These are phyloP conservation scores for Indicator maculatus DNA, from an alignment of 2,113 vertebrate species.

Conservation along the genomic window DNA sequence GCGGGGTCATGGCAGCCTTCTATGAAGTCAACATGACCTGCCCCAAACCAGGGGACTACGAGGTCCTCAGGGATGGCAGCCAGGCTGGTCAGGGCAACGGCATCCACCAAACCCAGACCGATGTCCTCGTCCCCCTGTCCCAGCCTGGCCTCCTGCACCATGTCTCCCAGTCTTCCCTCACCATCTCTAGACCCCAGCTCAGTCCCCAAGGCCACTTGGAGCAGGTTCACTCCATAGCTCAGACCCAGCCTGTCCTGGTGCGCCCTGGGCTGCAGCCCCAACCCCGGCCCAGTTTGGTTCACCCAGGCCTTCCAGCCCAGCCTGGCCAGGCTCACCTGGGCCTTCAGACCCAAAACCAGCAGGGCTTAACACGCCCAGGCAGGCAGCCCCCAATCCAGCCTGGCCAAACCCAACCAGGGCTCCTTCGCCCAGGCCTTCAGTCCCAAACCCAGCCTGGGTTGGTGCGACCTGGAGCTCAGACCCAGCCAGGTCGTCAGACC, in stretches of 20 bases:
- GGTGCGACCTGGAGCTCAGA: accelerated
- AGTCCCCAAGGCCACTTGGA: background rate
- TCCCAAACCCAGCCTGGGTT: accelerated
- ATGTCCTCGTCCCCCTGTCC: background rate
- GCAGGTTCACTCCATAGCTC: background rate
- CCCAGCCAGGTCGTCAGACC: accelerated
- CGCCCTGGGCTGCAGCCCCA: background rate
- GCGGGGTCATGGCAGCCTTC: accelerated
- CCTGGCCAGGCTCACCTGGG: accelerated
- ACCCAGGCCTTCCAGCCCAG: background rate
- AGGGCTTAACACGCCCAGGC: background rate
- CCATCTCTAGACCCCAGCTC: accelerated
- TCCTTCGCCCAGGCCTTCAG: accelerated
- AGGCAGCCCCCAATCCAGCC: background rate
- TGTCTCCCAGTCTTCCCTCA: background rate
- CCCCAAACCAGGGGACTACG: background rate
- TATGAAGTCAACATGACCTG: conserved; percentile 61
- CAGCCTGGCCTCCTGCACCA: background rate
- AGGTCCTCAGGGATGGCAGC: background rate
- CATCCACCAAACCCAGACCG: background rate
- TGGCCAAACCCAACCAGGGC: background rate
- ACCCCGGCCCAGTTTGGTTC: background rate
- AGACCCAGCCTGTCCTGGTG: accelerated
- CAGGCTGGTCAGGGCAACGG: accelerated
- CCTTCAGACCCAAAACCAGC: background rate